Conservation (phyloP, 2,888 invertebrate species). For the Euproctis similis region DNA sequence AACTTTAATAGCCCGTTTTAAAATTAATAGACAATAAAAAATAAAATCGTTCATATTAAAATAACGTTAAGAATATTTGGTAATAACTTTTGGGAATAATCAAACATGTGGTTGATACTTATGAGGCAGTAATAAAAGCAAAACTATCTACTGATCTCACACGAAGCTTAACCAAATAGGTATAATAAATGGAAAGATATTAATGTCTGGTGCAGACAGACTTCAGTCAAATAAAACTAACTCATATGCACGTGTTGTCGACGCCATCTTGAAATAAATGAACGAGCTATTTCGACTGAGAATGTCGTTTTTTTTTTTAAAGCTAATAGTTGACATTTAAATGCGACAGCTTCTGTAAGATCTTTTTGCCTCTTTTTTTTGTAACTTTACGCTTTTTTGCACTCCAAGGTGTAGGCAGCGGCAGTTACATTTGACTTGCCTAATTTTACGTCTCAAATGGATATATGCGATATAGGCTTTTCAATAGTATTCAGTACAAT, state of each 20-base stretch:
- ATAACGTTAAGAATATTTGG: slow-evolving; percentile 15
- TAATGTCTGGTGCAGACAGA: slow-evolving; percentile 27
- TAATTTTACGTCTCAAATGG: no score
- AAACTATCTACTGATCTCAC: slow-evolving; percentile 42
- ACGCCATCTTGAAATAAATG: no score
- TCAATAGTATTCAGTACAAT: no score
- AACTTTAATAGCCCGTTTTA: slow-evolving; percentile 8
- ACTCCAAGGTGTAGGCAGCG: no score
- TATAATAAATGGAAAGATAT: slow-evolving; percentile 45
- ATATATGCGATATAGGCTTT: no score
- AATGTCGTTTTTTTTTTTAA: no score
- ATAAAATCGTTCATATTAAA: slow-evolving; percentile 17
- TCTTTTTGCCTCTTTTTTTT: no score
- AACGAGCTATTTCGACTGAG: no score
- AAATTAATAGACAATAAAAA: slow-evolving; percentile 14
- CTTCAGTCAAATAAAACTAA: slow-evolving; percentile 31
- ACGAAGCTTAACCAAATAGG: slow-evolving; percentile 46
- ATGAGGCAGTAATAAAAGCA: slow-evolving; percentile 34
- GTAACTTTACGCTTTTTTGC: no score
- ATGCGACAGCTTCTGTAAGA: no score
- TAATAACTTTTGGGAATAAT: slow-evolving; percentile 25
- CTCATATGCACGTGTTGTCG: slow-evolving; percentile 25
- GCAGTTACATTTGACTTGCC: no score
- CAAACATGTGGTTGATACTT: slow-evolving; percentile 37
- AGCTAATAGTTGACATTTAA: no score